phyloP scores from a whole-genome alignment of 2,113 vertebrate genomes.

The Cromileptes altivelis region DNA sequence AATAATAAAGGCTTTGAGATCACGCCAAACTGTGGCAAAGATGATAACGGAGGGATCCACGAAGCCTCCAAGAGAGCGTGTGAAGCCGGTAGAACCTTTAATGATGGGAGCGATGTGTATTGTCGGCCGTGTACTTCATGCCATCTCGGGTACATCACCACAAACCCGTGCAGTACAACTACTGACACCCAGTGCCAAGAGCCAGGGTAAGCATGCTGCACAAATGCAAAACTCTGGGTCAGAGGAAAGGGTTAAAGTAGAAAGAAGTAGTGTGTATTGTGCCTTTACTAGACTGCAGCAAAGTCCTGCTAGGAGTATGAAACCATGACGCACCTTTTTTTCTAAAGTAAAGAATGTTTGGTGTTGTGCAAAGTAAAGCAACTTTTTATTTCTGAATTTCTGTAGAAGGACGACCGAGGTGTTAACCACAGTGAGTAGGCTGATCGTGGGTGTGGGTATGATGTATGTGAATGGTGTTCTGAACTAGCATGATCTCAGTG shows the following conservation, averaged over 20 bases:
- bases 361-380: neutral
- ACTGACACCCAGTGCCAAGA: constrained; percentile 54
- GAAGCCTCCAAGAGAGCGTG: fast-evolving
- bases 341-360: no score
- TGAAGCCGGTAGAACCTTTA: neutral
- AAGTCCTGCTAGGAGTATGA: no score
- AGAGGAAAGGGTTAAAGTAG: no score
- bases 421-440: constrained; percentile 14
- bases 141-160: fast-evolving
- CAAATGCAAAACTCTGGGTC: neutral
- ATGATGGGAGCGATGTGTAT: neutral
- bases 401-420: neutral
- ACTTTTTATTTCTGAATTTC: neutral
- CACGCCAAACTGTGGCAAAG: constrained; percentile 68
- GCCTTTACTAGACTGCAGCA: no score
- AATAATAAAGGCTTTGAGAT: constrained; percentile 45
- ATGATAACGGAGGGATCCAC: neutral
- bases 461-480: neutral
- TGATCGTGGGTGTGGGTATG: neutral
- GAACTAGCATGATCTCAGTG: neutral
- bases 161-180: neutral
- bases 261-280: no score
- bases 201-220: neutral
- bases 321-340: neutral
- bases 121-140: constrained; percentile 32